Conservation (phyloP, 2,113 vertebrate genomes). For the Sorex fumeus region DNA sequence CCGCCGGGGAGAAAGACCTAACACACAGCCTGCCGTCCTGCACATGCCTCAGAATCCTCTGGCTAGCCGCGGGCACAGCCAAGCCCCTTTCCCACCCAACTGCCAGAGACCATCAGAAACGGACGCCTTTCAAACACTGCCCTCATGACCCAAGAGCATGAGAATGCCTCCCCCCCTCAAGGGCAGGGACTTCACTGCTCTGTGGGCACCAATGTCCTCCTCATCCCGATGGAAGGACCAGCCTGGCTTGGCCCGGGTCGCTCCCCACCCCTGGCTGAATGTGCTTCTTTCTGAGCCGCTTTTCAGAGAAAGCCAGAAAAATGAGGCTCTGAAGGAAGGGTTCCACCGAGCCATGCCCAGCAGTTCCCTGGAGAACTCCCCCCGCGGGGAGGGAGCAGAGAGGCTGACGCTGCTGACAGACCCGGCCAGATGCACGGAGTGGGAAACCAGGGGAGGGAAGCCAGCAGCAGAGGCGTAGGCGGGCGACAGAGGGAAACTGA, state of each 20-base stretch:
- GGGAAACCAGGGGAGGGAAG: background rate
- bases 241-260: background rate
- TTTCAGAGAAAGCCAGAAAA: constrained; percentile 47
- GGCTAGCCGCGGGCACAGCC: background rate
- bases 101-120: background rate
- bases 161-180: background rate
- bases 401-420: background rate
- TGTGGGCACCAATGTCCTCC: too few relatives aligned
- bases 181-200: too few relatives aligned
- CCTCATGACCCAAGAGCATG: background rate
- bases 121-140: background rate
- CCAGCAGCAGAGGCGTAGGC: background rate
- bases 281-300: constrained; percentile 49
- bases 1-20: background rate
- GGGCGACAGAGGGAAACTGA: background rate
- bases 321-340: constrained; percentile 19
- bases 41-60: background rate
- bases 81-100: background rate
- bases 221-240: background rate
- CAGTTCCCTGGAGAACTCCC: background rate
- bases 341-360: background rate
- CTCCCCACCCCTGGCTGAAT: background rate
- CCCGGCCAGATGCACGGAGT: background rate
- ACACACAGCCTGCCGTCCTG: background rate
- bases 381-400: background rate